Conservation (phyloP, 2,113 vertebrate genomes). For the Thunnus thynnus region DNA sequence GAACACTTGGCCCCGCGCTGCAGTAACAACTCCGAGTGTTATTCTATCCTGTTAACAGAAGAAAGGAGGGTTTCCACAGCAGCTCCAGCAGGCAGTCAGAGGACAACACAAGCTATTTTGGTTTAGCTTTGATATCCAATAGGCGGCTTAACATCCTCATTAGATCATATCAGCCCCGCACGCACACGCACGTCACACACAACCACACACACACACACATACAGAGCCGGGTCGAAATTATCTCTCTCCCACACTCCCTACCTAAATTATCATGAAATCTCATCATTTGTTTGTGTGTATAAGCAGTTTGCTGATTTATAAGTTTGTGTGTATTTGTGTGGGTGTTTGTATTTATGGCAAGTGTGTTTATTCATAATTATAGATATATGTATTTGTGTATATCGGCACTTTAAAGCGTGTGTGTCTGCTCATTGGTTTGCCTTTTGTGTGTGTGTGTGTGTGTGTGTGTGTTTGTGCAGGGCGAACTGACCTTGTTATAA, state of each 20-base stretch:
- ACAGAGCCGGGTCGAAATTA: constrained; percentile 46
- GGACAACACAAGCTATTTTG: constrained; percentile 71
- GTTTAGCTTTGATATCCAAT: constrained; percentile 75
- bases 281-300: constrained; percentile 58
- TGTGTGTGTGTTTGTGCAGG: constrained; percentile 35
- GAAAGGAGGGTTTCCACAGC: constrained; percentile 59
- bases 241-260: constrained; percentile 45
- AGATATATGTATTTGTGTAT: constrained; percentile 14
- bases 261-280: constrained; percentile 60
- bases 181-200: constrained; percentile 8
- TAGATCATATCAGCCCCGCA: constrained; percentile 65
- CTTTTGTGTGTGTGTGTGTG: constrained; percentile 14
- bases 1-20: constrained; percentile 57
- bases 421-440: neutral
- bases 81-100: constrained; percentile 58
- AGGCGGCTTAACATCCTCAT: constrained; percentile 74
- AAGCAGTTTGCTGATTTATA: constrained; percentile 17
- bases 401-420: constrained; percentile 25
- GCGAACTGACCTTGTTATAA: constrained; percentile 79
- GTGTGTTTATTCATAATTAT: constrained; percentile 37
- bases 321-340: constrained; percentile 25
- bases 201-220: constrained; percentile 30
- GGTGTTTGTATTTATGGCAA: too few relatives aligned
- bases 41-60: constrained; percentile 62
- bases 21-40: constrained; percentile 53